A percentile compares a stretch with the other conserved stretches of the same genome.
phyloP scores from a whole-genome alignment of 2,113 vertebrate genomes.

The Greenwoodochromis staneri region DNA sequence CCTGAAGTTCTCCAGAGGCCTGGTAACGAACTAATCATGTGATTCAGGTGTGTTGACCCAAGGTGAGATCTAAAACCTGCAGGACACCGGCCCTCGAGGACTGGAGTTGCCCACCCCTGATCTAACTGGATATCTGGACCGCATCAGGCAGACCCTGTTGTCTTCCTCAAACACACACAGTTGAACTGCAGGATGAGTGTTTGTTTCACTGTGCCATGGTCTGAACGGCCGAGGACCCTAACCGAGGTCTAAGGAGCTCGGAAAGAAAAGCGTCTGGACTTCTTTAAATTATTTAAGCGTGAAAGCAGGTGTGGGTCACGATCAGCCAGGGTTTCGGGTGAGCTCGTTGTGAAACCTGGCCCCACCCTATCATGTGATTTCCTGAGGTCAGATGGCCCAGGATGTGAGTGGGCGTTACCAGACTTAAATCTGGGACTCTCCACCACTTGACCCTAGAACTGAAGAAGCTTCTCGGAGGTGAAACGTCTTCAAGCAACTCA shows the following conservation, averaged over 20 bases:
- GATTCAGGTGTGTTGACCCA: too few species aligned
- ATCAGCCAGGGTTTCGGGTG: neutral
- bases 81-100: too few species aligned
- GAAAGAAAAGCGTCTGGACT: neutral
- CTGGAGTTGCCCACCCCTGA: too few species aligned
- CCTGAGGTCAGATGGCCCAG: neutral
- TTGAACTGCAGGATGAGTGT: neutral
- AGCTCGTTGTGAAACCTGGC: neutral
- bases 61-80: too few species aligned
- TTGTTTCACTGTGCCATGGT: neutral
- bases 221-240: neutral
- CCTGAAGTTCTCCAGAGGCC: too few species aligned
- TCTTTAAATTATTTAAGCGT: neutral
- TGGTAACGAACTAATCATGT: too few species aligned
- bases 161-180: neutral
- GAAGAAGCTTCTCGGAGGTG: neutral
- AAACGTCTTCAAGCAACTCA: neutral
- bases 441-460: accelerated
- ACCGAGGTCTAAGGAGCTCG: neutral
- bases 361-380: neutral
- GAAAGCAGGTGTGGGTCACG: neutral
- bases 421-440: neutral
- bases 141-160: neutral
- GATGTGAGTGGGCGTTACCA: neutral
- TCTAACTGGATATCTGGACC: neutral